Base-by-base conservation (phyloP, 2,888 invertebrate species). In the Rhynchonema sp. region DNA sequence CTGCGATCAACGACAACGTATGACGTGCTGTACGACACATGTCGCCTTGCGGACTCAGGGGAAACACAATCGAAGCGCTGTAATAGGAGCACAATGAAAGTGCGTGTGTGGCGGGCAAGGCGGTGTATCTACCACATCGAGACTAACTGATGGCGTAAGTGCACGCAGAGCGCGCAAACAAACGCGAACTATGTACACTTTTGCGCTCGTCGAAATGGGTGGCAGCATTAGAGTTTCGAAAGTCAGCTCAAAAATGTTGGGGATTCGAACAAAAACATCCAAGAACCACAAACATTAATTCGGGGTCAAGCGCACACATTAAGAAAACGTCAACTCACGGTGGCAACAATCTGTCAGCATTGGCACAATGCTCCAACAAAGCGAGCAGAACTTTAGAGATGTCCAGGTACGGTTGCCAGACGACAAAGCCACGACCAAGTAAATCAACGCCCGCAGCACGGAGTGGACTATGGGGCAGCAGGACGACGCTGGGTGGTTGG, bases 361-460 rank as follows among this genome's bases (percentile, higher is more conserved):
- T 74, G 13, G 75, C 70, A 62, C 76, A 76, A 58, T 78, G 68
- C 62, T 77, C 77, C 63, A 98, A 77, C n/a, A 98, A 79, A 59
- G 92, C 84, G 57, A 85, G 77, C 56, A 87, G 75, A 54, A 90
- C 86, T 76, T 87, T 87, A 57, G 87, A 86, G 49, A 89, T 87
- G 75, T 91, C 90, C 63, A 91, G 76, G 74, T 96, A 94, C 0
- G 96, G 96, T 73, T 98, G 96, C 98, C 98, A 98, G 0, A 98
- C 92, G 0, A 90, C 88, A 76, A 94, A 96, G 38, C 61, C 61
- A 9, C 62, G 57, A 0, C 98, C 98, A 64, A 98, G 83, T 63
- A 98, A 81, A 79, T 98, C 98, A 55, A 98, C 90, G 0, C 96
- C 94, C 20, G 98, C 96, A 63, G 96, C 79, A 1, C 92, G 60